Percentiles rank a stretch among this genome's conserved stretches.
Evolutionary conservation across 2,113 vertebrate genomes (phyloP).

Genomic region (Passer domesticus): DNA sequence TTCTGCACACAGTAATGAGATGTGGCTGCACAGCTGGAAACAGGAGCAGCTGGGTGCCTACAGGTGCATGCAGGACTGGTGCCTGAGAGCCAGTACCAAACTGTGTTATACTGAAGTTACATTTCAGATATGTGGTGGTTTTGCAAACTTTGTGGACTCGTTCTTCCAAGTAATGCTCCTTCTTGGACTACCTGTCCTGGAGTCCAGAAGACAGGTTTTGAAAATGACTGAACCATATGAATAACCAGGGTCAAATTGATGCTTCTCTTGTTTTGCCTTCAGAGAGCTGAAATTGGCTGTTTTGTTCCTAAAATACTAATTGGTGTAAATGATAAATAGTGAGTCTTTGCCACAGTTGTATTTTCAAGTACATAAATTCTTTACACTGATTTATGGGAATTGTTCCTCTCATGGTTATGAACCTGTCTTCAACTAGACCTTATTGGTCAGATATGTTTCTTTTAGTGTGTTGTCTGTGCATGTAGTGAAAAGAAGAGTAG

Average conservation of each 20-base stretch:
- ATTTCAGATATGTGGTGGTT: background rate
- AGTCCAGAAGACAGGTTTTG: background rate
- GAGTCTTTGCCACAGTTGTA: fast-evolving
- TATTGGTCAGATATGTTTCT: background rate
- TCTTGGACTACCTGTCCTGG: background rate
- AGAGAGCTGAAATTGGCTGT: background rate
- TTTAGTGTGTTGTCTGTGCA: background rate
- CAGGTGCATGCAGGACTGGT: too few relatives aligned
- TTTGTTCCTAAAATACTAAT: background rate
- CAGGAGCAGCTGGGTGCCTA: background rate
- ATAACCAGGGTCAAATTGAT: background rate
- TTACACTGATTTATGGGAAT: background rate
- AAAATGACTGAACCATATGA: background rate
- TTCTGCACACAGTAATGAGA: background rate
- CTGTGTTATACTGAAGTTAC: background rate
- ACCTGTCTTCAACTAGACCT: background rate
- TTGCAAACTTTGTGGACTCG: background rate
- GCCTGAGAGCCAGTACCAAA: background rate
- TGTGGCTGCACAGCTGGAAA: fast-evolving
- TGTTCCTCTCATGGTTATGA: background rate
- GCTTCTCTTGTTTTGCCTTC: background rate
- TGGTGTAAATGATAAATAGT: background rate
- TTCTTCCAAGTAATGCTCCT: background rate
- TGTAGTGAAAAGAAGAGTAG: background rate
- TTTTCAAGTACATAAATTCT: background rate